These are phyloP conservation scores for Ptychochromis oligacanthus DNA, from an alignment of 2,113 vertebrate species.

Conservation along the genomic window DNA sequence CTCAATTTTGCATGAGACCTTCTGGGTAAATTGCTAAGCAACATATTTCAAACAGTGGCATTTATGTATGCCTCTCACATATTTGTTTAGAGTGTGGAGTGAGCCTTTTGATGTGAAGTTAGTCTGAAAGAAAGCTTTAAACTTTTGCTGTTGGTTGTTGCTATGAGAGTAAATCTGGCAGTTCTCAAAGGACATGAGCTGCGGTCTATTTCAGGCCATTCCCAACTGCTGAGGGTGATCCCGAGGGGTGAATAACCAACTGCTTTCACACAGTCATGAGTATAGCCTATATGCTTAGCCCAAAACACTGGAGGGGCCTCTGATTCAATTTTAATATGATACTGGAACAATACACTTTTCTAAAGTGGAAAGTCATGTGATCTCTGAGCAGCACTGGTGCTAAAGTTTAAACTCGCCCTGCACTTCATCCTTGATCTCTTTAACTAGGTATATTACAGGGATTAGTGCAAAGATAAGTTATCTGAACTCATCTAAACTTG, in stretches of 20 bases:
- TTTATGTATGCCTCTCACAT: slow-evolving; percentile 19
- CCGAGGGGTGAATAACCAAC: slow-evolving; percentile 63
- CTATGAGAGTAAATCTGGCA: slow-evolving; percentile 63
- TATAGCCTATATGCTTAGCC: slow-evolving; percentile 13
- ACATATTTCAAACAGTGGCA: slow-evolving; percentile 12
- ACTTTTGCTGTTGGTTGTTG: slow-evolving; percentile 42
- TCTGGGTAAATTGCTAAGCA: not conserved
- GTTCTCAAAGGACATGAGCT: slow-evolving; percentile 65
- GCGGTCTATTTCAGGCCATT: slow-evolving; percentile 68
- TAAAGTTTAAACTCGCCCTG: slow-evolving; percentile 3
- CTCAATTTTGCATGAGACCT: not conserved
- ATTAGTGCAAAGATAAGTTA: slow-evolving; percentile 52
- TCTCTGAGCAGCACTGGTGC: not conserved
- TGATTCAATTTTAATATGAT: slow-evolving; percentile 45
- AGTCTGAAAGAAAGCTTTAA: slow-evolving; percentile 25
- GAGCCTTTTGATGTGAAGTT: slow-evolving; percentile 32
- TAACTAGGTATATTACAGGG: slow-evolving; percentile 38
- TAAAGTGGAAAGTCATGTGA: not conserved
- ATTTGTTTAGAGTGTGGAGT: slow-evolving; percentile 24
- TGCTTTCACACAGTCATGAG: slow-evolving; percentile 68
- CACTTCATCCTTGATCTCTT: slow-evolving; percentile 5
- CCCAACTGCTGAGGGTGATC: slow-evolving; percentile 60
- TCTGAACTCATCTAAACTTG: slow-evolving; percentile 39
- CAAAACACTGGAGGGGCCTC: slow-evolving; percentile 39
- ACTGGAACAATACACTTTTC: slow-evolving; percentile 8